Base-by-base conservation (phyloP, 2,113 vertebrate species). In the Stegastes partitus region DNA sequence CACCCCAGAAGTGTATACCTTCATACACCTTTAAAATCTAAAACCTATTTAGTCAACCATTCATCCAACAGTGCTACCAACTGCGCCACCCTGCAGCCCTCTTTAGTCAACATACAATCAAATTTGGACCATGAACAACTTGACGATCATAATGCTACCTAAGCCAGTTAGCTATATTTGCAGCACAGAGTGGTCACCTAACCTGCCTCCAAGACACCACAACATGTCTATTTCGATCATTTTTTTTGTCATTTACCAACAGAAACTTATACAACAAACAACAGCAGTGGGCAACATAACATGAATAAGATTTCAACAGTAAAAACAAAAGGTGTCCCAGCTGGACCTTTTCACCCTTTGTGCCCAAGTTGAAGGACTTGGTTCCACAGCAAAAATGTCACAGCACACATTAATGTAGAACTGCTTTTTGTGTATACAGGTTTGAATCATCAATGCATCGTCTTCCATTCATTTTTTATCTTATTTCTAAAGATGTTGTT, bases 381-480 rank as follows among this genome's bases (percentile, higher is more conserved):
- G 42, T 8, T 59, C 5, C 21, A 42, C 25, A 51, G 26, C 19
- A 75, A 84, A 77, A 9, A 6, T 65, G 54, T 39, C 42, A 57
- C 19, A 62, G 76, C 14, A 42, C 26, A 26, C 9, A 57, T 28
- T 18, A 65, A 65, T 58, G 12, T 5, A 59, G 18, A 54, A 37
- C 2, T 37, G 2, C 31, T 39, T 16, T 47, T 18, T 10, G 18
- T 45, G 53, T 44, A 3, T 21, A 72, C 16, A 34, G 8, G 49
- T 11, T 11, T 10, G 9, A 2, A 8, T 12, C 11, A 49, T 45
- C 8, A 11, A 54, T 39, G 23, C 25, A 11, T 4, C 28, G 10
- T 14, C 39, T 15, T 42, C 3, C 6, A 4, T 3, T 51, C 15
- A 14, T 23, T 31, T 42, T 42, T 16, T 8, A 42, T 37, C n/a